A percentile compares a stretch with the other conserved stretches of the same genome.
Conservation (phyloP, 2,888 invertebrate genomes). For the Sepiola atlantica region DNA sequence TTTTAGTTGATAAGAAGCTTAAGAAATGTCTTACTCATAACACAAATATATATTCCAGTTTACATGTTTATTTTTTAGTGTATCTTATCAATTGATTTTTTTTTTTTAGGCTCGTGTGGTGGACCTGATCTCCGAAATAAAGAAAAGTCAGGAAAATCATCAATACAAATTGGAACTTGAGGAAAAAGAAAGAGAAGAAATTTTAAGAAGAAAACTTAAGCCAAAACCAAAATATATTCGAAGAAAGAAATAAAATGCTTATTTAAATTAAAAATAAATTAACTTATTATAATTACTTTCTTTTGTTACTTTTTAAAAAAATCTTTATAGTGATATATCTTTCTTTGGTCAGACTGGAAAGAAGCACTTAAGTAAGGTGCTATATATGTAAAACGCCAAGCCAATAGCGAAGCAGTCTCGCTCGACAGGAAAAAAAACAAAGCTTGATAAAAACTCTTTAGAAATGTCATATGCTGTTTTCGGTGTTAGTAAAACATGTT, state of each 20-base stretch:
- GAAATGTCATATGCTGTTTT: too few relatives aligned
- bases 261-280: slow-evolving; percentile 3
- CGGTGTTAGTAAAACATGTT: too few relatives aligned
- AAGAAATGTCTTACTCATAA: background rate
- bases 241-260: background rate
- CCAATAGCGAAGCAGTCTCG: too few relatives aligned
- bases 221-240: slow-evolving; percentile 46
- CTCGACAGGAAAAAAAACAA: too few relatives aligned
- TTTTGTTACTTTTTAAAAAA: background rate
- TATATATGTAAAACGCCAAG: too few relatives aligned
- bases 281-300: background rate
- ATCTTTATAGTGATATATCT: too few relatives aligned
- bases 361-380: too few relatives aligned
- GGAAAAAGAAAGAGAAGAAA: slow-evolving; percentile 47
- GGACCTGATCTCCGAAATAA: slow-evolving; percentile 48
- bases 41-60: background rate
- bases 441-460: too few relatives aligned
- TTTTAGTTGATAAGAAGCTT: background rate
- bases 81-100: background rate
- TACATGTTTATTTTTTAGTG: background rate
- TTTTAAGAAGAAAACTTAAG: slow-evolving; percentile 49
- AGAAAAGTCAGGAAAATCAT: slow-evolving; percentile 48
- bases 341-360: too few relatives aligned
- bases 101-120: slow-evolving; percentile 49
- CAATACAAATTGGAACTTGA: slow-evolving; percentile 39